phyloP scores from a whole-genome alignment of 2,797 vertebrate genomes.

The Gephyroberyx darwinii region DNA sequence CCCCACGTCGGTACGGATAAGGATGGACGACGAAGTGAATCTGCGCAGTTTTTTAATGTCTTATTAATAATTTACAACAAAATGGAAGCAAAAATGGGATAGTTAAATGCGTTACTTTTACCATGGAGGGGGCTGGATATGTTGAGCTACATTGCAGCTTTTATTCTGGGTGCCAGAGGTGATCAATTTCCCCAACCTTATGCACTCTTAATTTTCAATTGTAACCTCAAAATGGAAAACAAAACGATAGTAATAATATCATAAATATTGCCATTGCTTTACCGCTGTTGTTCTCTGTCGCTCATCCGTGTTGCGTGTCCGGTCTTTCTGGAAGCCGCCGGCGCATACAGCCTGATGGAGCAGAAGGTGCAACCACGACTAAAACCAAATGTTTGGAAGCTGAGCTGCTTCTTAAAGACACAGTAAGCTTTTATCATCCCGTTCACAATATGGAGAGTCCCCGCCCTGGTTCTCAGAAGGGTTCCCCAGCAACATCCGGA shows the following conservation, averaged over 20 bases:
- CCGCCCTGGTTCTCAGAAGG: not conserved
- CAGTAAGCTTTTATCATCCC: constrained; percentile 24
- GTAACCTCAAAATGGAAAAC: not conserved
- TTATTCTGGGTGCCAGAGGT: not conserved
- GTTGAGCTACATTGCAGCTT: constrained; percentile 29
- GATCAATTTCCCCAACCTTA: not conserved
- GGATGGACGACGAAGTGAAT: not conserved
- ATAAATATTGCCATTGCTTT: not conserved
- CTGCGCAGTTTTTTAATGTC: constrained; percentile 22
- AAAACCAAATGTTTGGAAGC: constrained; percentile 29
- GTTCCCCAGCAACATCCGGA: too few relatives aligned
- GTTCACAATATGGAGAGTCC: constrained; percentile 17
- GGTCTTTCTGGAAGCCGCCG: not conserved
- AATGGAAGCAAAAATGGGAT: constrained; percentile 61
- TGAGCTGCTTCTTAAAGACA: constrained; percentile 69
- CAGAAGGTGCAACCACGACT: constrained; percentile 57
- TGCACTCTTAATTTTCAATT: too few relatives aligned
- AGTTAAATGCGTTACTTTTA: constrained; percentile 3
- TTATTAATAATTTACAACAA: constrained; percentile 71
- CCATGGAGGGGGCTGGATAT: not conserved
- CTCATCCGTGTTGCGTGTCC: constrained; percentile 35
- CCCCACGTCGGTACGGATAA: not conserved
- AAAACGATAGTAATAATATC: rapidly evolving
- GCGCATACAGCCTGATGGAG: constrained; percentile 56
- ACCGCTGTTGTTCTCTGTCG: constrained; percentile 52